These are phyloP conservation scores for Sebastes cheni DNA, from an alignment of 2,797 vertebrate genomes.

Conservation along the genomic window DNA sequence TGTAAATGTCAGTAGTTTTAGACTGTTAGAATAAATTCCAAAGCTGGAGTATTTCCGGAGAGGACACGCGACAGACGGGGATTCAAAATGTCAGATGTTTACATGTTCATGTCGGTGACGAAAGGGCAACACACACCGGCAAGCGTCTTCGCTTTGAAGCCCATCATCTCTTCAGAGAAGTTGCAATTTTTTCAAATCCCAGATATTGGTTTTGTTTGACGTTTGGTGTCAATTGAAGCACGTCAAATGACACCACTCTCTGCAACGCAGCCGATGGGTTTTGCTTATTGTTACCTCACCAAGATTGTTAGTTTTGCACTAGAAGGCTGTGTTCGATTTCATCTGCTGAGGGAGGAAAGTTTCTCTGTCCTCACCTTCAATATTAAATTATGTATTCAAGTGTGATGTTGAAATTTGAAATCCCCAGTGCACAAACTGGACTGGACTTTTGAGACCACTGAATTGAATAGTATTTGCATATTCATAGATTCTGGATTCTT, in stretches of 20 bases:
- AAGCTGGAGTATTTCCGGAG: not conserved
- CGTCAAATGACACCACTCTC: not conserved
- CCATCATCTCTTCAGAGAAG: not conserved
- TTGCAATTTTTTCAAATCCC: not conserved
- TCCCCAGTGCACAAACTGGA: not conserved
- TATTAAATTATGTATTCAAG: not conserved
- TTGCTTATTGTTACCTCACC: not conserved
- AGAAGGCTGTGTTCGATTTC: not conserved
- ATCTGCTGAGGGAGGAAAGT: not conserved
- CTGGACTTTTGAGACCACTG: not conserved
- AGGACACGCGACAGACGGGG: not conserved
- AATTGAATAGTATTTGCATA: not conserved
- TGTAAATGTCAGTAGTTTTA: not conserved
- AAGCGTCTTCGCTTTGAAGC: not conserved
- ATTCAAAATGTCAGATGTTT: not conserved
- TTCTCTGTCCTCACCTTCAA: not conserved
- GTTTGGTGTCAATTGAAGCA: not conserved
- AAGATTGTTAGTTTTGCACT: not conserved
- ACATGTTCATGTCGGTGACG: not conserved
- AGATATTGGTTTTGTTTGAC: not conserved
- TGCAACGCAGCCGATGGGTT: not conserved
- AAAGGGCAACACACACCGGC: not conserved
- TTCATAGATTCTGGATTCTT: not conserved
- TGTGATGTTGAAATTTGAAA: not conserved
- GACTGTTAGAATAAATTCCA: not conserved